Evolutionary conservation across 2,888 invertebrate species (phyloP), one percentile per base, ranked within the genome.

Genomic region (Isotomurus palustris): DNA sequence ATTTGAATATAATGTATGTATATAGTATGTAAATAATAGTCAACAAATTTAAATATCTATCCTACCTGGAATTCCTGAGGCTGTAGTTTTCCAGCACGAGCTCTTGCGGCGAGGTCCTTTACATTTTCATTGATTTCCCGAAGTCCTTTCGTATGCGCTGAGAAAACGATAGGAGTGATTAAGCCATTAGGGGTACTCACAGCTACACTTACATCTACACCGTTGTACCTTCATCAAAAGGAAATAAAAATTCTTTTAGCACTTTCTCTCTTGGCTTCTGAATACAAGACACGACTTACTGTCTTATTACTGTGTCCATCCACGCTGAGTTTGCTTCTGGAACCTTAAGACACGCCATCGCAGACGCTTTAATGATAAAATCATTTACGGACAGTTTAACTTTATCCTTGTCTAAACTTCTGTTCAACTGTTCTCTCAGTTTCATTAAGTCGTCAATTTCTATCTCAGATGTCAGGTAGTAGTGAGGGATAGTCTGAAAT

Each of bases 131-230:
- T 88, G 66, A 97, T 94, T 68, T 88, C 84, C 41, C 86, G 78
- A 55, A 96, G 78, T 19, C 95, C 95, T 76, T 93, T 92, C 41
- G 84, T 83, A 74, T 97, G 91, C 1, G 94, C 95, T 73, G 84
- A 83, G 76, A 89, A 90, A 14, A 99, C 83, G 69, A 99, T 97
- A 1, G 99, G 99, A 1, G 99, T 99, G 61, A 99, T 95, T 10
- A 99, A 81, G 0, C 99, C 99, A 62, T 83, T 82, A 3, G 92
- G 91, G 0, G 97, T 97, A 60, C 92, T 91, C 4, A 99, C 99
- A 1, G 99, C 97, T 57, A 99, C 91, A 72, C 90, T 91, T 1
- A 99, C 88, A 76, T 99, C 99, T 10, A 96, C 96, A 72, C 86
- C 85, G 48, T 86, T 84, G 74, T 86, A 92, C 73, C 91, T 91